Evolutionary conservation across 2,888 invertebrate genomes (phyloP).

Genomic region (Nycteola revayana): DNA sequence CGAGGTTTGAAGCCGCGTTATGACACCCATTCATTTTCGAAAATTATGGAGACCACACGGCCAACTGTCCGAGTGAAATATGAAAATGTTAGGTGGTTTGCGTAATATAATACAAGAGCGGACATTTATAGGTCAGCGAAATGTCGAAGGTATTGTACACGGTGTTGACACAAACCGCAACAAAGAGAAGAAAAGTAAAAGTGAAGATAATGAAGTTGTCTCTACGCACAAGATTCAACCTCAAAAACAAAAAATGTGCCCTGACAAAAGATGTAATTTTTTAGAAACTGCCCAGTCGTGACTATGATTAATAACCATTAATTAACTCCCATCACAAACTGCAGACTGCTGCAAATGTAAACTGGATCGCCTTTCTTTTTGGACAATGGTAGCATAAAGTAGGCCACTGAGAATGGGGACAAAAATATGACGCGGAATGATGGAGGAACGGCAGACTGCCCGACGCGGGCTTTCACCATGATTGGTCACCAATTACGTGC

Average conservation of each 20-base stretch:
- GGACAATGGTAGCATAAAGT: constrained; percentile 30
- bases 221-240: constrained; percentile 7
- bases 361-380: constrained; percentile 36
- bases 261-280: constrained; percentile 18
- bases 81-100: constrained; percentile 2
- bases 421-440: constrained; percentile 42
- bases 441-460: constrained; percentile 37
- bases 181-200: constrained; percentile 5
- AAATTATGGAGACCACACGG: constrained; percentile 23
- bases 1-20: constrained; percentile 27
- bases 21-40: constrained; percentile 34
- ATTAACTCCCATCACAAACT: constrained; percentile 24
- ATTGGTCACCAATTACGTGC: constrained; percentile 59
- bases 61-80: constrained; percentile 6
- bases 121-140: constrained; percentile 6
- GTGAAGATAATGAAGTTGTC: constrained; percentile 7
- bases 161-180: constrained; percentile 2
- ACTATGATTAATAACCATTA: constrained; percentile 33
- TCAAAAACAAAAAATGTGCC: constrained; percentile 8
- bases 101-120: constrained; percentile 2
- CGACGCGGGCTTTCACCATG: constrained; percentile 58
- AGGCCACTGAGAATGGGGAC: constrained; percentile 34
- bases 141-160: constrained; percentile 1
- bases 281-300: constrained; percentile 27
- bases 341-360: constrained; percentile 22